Evolutionary conservation across 2,113 vertebrate genomes (phyloP), one percentile per base, ranked within the genome.

Genomic region (Saccopteryx leptura): DNA sequence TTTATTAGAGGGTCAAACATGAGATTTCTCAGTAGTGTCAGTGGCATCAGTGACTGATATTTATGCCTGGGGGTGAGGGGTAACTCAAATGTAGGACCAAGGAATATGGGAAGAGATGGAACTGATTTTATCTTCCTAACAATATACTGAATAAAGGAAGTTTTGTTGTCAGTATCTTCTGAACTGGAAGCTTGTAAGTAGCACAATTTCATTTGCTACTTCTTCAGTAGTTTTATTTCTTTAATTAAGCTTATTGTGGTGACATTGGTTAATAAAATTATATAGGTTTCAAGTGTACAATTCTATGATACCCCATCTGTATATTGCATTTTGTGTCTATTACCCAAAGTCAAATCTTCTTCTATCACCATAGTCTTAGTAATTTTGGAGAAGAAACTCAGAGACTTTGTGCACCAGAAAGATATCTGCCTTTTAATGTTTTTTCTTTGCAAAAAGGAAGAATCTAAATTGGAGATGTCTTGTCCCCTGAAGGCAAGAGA

Each of bases 391-490:
- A 26, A 83, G 28, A 91, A 82, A 91, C 11, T 58, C 28, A 69
- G 31, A 85, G 81, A 85, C 54, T 71, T 21, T 46, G 58, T 74
- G 11, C 14, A 69, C 60, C 71, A 65, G 48, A 33, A 31, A 66
- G 13, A 82, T 14, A 56, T 90, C 31, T 76, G 39, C 58, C 61
- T 72, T 33, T 89, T 82, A 17, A n/a, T 88, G 13, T 56, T 92
- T 94, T 80, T 90, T 91, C 86, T 91, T 91, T 89, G 21, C 72
- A 33, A 26, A 94, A 92, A 91, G 69, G 54, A 92, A 68, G 39
- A 90, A 66, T 58, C 58, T 90, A 69, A 92, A 79, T 95, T 93
- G 76, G 60, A 56, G 61, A 71, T 17, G 26, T n/a, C 31, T 26
- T 71, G 4, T 84, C 72, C 31, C 74, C 46, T 84, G 52, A 58